Base-by-base conservation (phyloP, 1,140 invertebrate genomes). In the Conus betulinus region DNA sequence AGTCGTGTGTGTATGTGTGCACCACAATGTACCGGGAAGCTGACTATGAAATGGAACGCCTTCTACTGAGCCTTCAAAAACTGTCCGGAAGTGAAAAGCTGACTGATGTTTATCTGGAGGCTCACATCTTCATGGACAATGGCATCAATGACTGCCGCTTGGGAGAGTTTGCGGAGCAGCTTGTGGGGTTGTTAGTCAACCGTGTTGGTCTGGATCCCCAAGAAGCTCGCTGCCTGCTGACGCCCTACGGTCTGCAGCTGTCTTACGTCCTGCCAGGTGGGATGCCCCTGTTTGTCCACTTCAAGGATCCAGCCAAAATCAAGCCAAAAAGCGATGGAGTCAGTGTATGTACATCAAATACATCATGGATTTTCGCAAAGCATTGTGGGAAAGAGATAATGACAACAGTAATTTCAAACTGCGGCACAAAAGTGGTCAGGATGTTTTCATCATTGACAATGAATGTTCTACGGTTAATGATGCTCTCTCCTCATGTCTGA, bases 51-150 rank as follows among this genome's bases (percentile, higher is more conserved):
- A 93, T 93, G 92, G 91, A 91, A 51, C 55, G 93, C 67, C 88
- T 93, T 5, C 82, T 93, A 7, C 5, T 87, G 17, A 93, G 93
- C 74, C 63, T 93, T 17, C 84, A 90, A 67, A 85, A 87, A 23
- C 10, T 93, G 52, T 91, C 91, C 0, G 67, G 76, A 17, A 89
- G 91, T 27, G 78, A 90, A 25, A 63, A 83, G 39, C 87, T 93
- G 15, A 84, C 89, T 27, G 63, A 84, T 51, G 82, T 92, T 52
- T 82, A 89, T 51, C 81, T 94, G 0, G 92, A 94, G 78, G 92
- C 93, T 17, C 93, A 94, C 81, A 91, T 94, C 25, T 94, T 94
- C 82, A 91, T 94, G 87, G 93, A 94, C 76, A 94, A 93, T 81
- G 93, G 93, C 7, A 90, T 89, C 13, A 88, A 71, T n/a, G 92